Conservation (phyloP, 2,797 vertebrate genomes). For the Pseudomugil tenellus region DNA sequence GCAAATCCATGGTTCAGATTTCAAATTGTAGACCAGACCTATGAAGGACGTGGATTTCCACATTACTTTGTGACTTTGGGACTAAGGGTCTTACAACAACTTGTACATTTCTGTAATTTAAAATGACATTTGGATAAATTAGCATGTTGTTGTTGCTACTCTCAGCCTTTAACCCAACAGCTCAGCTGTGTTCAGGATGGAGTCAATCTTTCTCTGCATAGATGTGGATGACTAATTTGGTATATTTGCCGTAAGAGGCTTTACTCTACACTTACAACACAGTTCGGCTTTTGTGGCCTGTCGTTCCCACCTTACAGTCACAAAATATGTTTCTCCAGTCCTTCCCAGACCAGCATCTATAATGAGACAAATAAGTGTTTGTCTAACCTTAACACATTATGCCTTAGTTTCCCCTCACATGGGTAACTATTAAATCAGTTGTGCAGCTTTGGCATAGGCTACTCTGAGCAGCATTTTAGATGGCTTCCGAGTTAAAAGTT, state of each 20-base stretch:
- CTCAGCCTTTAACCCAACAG: background rate
- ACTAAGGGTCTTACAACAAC: no score
- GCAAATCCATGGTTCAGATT: no score
- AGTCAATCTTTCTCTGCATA: background rate
- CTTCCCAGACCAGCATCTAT: background rate
- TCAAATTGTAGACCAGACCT: no score
- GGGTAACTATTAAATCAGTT: no score
- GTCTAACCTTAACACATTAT: no score
- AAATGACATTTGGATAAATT: no score
- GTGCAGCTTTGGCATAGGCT: background rate
- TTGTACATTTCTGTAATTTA: no score
- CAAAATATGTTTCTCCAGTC: background rate
- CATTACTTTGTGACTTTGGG: no score
- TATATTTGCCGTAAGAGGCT: background rate
- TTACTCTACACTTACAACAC: background rate
- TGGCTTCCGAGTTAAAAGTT: background rate
- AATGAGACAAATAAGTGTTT: background rate
- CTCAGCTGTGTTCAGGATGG: background rate
- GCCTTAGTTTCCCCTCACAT: no score
- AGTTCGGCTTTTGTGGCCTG: background rate
- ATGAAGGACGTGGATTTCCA: no score
- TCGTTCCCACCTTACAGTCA: background rate
- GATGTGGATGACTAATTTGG: background rate
- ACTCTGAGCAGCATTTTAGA: background rate
- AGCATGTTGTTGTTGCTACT: background rate